phyloP scores from a whole-genome alignment of 2,888 invertebrate genomes.

The Lordiphosa andalusiaca region DNA sequence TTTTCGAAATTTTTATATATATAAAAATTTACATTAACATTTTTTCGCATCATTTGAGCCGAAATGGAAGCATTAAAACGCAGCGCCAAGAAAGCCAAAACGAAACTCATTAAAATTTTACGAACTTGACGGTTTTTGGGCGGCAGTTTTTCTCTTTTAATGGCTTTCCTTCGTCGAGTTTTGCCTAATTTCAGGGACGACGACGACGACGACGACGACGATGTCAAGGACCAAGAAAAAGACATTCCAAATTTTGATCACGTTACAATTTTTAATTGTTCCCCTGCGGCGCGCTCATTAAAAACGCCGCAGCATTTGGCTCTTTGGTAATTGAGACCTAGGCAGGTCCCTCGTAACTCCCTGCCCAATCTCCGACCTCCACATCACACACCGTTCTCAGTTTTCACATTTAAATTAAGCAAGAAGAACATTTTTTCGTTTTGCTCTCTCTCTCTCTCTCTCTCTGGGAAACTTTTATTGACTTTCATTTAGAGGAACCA shows the following conservation, averaged over 20 bases:
- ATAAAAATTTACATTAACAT: conserved; percentile 72
- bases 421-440: conserved; percentile 33
- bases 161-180: conserved; percentile 35
- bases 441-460: too few species aligned
- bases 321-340: conserved; percentile 58
- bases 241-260: conserved; percentile 73
- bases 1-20: conserved; percentile 54
- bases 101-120: conserved; percentile 72
- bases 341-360: conserved; percentile 16
- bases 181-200: conserved; percentile 64
- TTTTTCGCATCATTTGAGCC: conserved; percentile 66
- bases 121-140: conserved; percentile 58
- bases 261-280: conserved; percentile 75
- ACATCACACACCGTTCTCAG: background rate
- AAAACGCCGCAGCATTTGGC: conserved; percentile 21
- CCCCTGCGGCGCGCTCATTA: conserved; percentile 72
- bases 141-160: conserved; percentile 73
- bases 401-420: conserved; percentile 43
- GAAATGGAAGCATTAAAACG: conserved; percentile 25
- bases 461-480: conserved; percentile 57
- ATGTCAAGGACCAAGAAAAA: conserved; percentile 65
- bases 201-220: conserved; percentile 47
- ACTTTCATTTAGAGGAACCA: conserved; percentile 32
- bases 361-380: background rate
- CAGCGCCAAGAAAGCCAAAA: conserved; percentile 33